Percentiles rank a stretch among this genome's conserved stretches.
Conservation (phyloP, 2,797 vertebrate genomes). For the Ptychobarbus kaznakovi region DNA sequence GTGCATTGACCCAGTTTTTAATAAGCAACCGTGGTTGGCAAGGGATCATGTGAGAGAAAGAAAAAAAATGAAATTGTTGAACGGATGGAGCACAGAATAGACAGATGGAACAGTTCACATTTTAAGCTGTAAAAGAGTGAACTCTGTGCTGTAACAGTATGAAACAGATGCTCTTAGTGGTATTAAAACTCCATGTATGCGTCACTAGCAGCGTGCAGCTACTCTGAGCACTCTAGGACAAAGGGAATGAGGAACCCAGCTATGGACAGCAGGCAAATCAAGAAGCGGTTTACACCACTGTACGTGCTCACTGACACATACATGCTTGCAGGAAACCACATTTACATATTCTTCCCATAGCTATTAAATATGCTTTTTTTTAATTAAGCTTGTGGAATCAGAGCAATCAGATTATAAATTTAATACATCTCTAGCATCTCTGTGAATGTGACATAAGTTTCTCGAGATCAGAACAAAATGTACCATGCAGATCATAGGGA, state of each 20-base stretch:
- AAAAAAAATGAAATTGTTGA: neutral
- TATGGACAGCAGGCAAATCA: neutral
- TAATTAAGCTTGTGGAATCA: neutral
- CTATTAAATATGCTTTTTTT: constrained; percentile 9
- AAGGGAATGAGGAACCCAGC: constrained; percentile 2
- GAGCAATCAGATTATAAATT: constrained; percentile 19
- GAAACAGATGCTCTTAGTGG: constrained; percentile 51
- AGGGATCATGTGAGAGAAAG: neutral
- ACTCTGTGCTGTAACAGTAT: constrained; percentile 32
- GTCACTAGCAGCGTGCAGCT: constrained; percentile 34
- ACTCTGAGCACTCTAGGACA: constrained; percentile 9
- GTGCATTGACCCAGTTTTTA: constrained; percentile 12
- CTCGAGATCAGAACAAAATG: neutral
- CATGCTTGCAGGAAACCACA: neutral
- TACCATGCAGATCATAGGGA: neutral
- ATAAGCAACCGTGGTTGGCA: neutral
- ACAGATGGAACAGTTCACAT: constrained; percentile 40
- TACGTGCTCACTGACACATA: neutral
- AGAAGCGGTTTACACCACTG: neutral
- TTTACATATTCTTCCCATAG: neutral
- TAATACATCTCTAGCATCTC: neutral
- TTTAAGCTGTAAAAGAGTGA: constrained; percentile 46
- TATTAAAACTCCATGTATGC: constrained; percentile 46
- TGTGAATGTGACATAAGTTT: neutral
- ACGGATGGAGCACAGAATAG: neutral